phyloP scores from a whole-genome alignment of 2,888 invertebrate species.

The Acanthoscelides obtectus region DNA sequence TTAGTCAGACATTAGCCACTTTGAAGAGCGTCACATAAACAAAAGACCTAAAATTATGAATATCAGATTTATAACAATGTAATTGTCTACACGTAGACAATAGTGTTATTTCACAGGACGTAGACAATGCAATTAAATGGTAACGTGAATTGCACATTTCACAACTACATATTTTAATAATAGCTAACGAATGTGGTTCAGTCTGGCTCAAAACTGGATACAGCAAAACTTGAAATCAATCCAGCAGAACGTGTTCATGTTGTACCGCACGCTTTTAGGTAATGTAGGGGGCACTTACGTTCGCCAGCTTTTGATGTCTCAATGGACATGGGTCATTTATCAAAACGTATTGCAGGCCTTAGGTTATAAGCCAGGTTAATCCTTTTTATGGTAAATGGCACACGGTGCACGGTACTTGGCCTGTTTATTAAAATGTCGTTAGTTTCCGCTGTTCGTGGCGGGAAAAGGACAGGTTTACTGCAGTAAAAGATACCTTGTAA shows the following conservation, averaged over 20 bases:
- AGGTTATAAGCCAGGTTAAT: background rate
- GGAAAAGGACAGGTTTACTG: background rate
- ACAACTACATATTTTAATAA: background rate
- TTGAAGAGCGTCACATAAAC: too few relatives aligned
- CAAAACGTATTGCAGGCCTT: background rate
- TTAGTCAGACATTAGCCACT: too few relatives aligned
- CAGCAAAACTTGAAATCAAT: background rate
- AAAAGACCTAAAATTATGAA: too few relatives aligned
- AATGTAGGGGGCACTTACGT: background rate
- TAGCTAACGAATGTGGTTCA: background rate
- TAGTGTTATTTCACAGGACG: too few relatives aligned
- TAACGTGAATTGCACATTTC: too few relatives aligned
- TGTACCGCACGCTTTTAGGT: background rate
- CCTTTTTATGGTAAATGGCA: background rate
- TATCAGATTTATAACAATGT: too few relatives aligned
- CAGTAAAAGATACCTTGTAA: background rate
- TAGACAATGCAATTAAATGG: too few relatives aligned
- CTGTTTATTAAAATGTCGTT: background rate
- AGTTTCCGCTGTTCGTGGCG: background rate
- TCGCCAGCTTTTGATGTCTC: background rate
- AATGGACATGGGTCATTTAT: background rate
- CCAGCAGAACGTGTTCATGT: background rate
- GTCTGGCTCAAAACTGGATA: background rate
- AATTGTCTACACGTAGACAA: too few relatives aligned
- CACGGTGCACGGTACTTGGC: background rate